phyloP scores from a whole-genome alignment of 2,888 invertebrate genomes.

The Lasioglossum vierecki region DNA sequence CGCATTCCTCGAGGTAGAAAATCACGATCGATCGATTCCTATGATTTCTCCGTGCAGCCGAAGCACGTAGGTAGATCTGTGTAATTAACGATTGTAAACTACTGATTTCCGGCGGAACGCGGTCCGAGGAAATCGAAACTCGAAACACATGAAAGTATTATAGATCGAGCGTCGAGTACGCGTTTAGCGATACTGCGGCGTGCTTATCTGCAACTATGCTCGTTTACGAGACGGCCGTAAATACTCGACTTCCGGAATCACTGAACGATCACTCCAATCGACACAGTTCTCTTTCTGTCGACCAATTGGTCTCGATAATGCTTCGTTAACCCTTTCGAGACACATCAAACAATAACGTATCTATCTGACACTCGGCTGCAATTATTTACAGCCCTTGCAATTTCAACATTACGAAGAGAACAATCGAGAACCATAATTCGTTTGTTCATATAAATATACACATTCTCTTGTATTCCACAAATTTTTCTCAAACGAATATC shows the following conservation, averaged over 20 bases:
- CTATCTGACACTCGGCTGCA: not conserved
- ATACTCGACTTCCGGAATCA: constrained; percentile 11
- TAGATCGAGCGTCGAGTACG: constrained; percentile 62
- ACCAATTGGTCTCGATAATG: not conserved
- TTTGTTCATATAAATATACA: not conserved
- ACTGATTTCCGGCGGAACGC: constrained; percentile 58
- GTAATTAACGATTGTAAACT: constrained; percentile 59
- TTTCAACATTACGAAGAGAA: not conserved
- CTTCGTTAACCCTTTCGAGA: constrained; percentile 4
- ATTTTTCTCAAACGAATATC: not conserved
- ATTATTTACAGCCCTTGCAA: not conserved
- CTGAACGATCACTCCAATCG: constrained; percentile 12
- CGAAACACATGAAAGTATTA: constrained; percentile 76
- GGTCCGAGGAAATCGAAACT: constrained; percentile 68
- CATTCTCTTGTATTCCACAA: not conserved
- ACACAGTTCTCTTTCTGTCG: constrained; percentile 1
- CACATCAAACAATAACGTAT: not conserved
- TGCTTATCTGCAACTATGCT: constrained; percentile 32
- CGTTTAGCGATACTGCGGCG: constrained; percentile 8
- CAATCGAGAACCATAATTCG: not conserved
- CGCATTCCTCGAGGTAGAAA: constrained; percentile 39
- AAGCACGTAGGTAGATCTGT: constrained; percentile 53
- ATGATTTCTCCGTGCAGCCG: constrained; percentile 25
- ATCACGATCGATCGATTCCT: constrained; percentile 6
- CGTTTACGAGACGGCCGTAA: constrained; percentile 11